These are phyloP conservation scores for Pristionchus maxplancki DNA, from an alignment of 2,888 invertebrate genomes.

Conservation along the genomic window DNA sequence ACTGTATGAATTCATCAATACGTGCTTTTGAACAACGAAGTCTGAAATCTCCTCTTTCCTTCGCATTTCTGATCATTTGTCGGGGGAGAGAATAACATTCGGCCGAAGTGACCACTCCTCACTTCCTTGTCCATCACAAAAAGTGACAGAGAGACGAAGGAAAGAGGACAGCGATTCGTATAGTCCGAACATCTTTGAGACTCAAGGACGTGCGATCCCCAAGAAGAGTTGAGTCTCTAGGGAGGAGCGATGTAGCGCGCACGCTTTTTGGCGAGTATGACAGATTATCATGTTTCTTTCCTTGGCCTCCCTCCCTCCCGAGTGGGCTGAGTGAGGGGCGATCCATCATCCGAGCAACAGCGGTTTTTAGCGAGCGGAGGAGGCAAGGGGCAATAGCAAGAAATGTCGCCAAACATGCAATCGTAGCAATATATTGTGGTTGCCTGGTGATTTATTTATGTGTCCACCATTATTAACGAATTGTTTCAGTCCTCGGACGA, in stretches of 20 bases:
- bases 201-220: neutral
- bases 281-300: constrained; percentile 3
- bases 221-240: neutral
- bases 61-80: too few species aligned
- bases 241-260: neutral
- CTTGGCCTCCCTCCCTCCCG: neutral
- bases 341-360: constrained; percentile 6
- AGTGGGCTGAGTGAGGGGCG: neutral
- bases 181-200: neutral
- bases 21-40: too few species aligned
- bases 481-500: constrained; percentile 6
- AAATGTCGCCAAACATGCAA: neutral
- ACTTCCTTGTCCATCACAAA: constrained; percentile 28
- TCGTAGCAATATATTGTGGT: too few species aligned
- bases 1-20: too few species aligned
- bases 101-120: neutral
- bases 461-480: too few species aligned
- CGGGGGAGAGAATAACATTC: too few species aligned
- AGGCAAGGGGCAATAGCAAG: too few species aligned
- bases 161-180: neutral
- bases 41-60: too few species aligned
- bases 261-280: neutral
- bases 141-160: neutral
- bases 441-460: too few species aligned
- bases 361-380: neutral